Percentiles rank a stretch among this genome's conserved stretches.
Evolutionary conservation across 2,888 invertebrate genomes (phyloP).

Genomic region (Petrolisthes cinctipes): DNA sequence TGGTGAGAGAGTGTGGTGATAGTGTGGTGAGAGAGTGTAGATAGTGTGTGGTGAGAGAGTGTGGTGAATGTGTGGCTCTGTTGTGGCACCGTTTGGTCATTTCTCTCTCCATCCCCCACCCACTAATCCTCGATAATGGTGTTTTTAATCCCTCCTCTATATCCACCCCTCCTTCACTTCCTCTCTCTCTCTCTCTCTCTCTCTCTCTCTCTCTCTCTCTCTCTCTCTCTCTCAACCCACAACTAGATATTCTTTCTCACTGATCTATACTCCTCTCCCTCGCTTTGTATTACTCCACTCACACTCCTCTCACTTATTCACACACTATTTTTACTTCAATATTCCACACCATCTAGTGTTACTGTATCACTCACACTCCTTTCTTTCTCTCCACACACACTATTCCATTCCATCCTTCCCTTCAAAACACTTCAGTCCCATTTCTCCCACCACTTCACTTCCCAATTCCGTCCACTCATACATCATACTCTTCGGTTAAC

Average conservation of each 20-base stretch:
- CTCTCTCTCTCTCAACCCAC: background rate
- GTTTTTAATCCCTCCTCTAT: conserved; percentile 12
- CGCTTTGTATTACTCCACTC: background rate
- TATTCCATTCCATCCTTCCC: background rate
- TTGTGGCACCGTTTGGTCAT: background rate
- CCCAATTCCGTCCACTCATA: too few relatives aligned
- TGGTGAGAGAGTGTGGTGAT: too few relatives aligned
- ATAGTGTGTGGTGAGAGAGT: background rate
- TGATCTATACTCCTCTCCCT: background rate
- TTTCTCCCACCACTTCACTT: too few relatives aligned
- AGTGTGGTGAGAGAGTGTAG: background rate
- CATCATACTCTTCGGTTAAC: too few relatives aligned
- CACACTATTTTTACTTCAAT: background rate
- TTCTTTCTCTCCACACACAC: background rate
- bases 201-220: too few relatives aligned
- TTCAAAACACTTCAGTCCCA: too few relatives aligned
- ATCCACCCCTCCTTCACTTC: background rate
- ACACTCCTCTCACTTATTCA: background rate
- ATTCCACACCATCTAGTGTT: too few relatives aligned
- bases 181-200: background rate
- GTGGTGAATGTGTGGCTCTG: background rate
- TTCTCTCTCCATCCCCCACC: background rate
- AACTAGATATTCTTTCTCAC: too few relatives aligned
- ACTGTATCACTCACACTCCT: too few relatives aligned
- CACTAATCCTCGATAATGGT: background rate